Evolutionary conservation across 2,113 vertebrate genomes (phyloP).

Genomic region (Perca fluviatilis): DNA sequence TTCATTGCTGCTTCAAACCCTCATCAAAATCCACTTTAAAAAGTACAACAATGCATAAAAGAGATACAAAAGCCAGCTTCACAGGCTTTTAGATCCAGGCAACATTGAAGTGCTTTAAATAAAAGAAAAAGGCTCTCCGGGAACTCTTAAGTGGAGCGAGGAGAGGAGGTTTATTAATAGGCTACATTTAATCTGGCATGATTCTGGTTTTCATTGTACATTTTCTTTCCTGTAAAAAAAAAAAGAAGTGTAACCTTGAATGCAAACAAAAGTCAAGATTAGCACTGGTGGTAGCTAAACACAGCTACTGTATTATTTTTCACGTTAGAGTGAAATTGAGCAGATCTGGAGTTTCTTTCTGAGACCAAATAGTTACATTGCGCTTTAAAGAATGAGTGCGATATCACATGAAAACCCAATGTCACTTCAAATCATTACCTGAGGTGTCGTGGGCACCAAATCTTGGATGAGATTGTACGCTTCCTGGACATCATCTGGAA

Average conservation of each 20-base stretch:
- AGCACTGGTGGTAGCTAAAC: background rate
- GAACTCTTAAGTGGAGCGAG: background rate
- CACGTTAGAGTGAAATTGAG: background rate
- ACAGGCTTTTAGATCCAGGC: background rate
- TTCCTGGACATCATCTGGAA: slow-evolving; percentile 94
- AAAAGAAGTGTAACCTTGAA: background rate
- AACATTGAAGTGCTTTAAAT: background rate
- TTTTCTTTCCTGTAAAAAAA: background rate
- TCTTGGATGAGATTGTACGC: slow-evolving; percentile 97
- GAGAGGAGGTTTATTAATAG: background rate
- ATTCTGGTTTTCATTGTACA: background rate
- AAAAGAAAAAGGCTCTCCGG: background rate
- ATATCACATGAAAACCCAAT: background rate
- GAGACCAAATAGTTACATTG: background rate
- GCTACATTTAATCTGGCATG: background rate
- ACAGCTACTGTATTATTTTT: background rate
- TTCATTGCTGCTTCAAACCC: background rate
- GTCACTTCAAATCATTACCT: slow-evolving; percentile 83
- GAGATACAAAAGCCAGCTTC: background rate
- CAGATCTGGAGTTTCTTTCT: background rate
- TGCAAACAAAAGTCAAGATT: background rate
- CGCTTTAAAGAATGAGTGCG: background rate
- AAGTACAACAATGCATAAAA: background rate
- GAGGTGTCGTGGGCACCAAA: slow-evolving; percentile 92
- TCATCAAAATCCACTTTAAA: slow-evolving; percentile 9